Evolutionary conservation across 2,113 vertebrate genomes (phyloP), one percentile per base, ranked within the genome.

Genomic region (Pseudopodoces humilis): DNA sequence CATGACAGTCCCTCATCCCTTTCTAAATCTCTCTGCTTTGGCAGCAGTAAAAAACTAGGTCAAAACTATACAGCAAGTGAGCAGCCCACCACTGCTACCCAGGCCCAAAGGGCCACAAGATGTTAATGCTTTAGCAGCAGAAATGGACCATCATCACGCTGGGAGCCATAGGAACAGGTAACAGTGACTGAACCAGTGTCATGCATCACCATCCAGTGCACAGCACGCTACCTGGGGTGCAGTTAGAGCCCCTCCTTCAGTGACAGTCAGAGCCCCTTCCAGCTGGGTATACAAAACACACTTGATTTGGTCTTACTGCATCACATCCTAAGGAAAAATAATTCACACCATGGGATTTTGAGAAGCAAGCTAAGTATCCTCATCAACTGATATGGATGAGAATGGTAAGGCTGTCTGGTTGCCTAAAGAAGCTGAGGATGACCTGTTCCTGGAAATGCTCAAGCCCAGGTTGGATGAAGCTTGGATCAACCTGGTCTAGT

Each of bases 1-100:
- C 3, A 1, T 0, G 0, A 18, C n/a, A 59, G 20, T 7, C 43
- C 68, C 4, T 17, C 65, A 50, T 5, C 25, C 39, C 62, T 52
- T 78, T 62, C 60, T n/a, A 62, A 77, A 89, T 2, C 19, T n/a
- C 49, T 27, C 56, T 81, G 31, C 58, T 83, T 68, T 53, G 72
- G 68, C 63, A 86, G 49, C 1, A 3, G 18, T 8, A 46, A 3
- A 50, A 78, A 91, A 85, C 15, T 16, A 43, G 82, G 62, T n/a
- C 78, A 63, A 50, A 90, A 71, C 39, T 6, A 11, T 0, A 20
- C 15, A 79, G 37, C n/a, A 11, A 25, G 17, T 2, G 9, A 84
- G 62, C 52, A 78, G 20, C 35, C 13, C 25, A 44, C 8, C 27
- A 56, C 2, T 47, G 33, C 20, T 3, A 43, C 9, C 11, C 41